A percentile compares a stretch with the other conserved stretches of the same genome.
Conservation (phyloP, 2,888 invertebrate genomes). For the Pseudeuparius sepicola region DNA sequence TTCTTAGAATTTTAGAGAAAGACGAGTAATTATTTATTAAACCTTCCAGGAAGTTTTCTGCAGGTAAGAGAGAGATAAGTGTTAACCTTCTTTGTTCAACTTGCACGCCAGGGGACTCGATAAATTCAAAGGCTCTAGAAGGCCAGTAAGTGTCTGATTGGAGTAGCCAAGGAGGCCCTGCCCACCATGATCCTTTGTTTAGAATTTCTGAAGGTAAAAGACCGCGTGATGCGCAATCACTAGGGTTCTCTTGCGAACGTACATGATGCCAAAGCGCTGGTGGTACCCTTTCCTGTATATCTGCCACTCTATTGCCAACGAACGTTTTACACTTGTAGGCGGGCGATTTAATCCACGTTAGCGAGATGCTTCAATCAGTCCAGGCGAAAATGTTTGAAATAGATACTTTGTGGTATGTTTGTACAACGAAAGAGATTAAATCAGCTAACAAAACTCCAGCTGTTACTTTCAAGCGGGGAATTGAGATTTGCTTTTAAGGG, state of each 20-base stretch:
- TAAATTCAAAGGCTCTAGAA: no score
- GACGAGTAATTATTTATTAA: no score
- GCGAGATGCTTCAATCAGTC: no score
- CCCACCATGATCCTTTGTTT: constrained; percentile 6
- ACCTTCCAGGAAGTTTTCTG: no score
- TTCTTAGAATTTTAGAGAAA: no score
- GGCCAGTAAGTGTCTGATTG: no score
- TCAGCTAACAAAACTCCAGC: constrained; percentile 7
- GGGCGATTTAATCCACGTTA: no score
- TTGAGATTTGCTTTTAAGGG: constrained; percentile 4
- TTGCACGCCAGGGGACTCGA: no score
- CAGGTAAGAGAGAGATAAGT: no score
- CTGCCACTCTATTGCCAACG: constrained; percentile 13
- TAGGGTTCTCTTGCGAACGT: constrained; percentile 6
- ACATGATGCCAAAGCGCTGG: constrained; percentile 9
- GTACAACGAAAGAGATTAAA: constrained; percentile 8
- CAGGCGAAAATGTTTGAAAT: constrained; percentile 13
- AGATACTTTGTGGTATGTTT: constrained; percentile 15
- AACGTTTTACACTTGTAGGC: constrained; percentile 13
- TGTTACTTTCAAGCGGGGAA: constrained; percentile 7
- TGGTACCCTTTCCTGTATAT: constrained; percentile 11
- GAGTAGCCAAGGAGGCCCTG: constrained; percentile 6
- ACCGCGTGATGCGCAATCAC: constrained; percentile 9
- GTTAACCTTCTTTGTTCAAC: no score
- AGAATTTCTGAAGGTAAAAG: constrained; percentile 2